phyloP scores from a whole-genome alignment of 2,113 vertebrate species.

The Paradoxurus hermaphroditus region DNA sequence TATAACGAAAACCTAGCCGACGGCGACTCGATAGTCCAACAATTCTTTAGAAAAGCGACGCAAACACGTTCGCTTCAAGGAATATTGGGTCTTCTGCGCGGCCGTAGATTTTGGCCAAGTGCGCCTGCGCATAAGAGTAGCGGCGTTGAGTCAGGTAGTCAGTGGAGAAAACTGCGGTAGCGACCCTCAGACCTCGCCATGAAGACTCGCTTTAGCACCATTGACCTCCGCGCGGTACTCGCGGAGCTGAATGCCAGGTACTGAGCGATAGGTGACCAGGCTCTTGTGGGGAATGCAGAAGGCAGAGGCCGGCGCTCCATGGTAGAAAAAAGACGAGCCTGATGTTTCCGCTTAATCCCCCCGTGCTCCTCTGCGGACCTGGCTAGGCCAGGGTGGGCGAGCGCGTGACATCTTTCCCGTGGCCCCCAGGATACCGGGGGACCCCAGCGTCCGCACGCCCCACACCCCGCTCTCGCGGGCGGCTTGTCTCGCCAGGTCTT shows the following conservation, averaged over 20 bases:
- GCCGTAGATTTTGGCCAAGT: background rate
- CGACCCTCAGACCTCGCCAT: slow-evolving; percentile 68
- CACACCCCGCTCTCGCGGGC: rapidly evolving
- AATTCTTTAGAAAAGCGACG: background rate
- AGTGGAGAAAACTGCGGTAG: rapidly evolving
- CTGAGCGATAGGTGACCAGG: background rate
- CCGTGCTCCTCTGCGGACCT: background rate
- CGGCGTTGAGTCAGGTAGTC: background rate
- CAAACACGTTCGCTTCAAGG: background rate
- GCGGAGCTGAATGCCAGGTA: slow-evolving; percentile 92
- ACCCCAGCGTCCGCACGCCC: background rate
- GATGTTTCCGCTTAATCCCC: rapidly evolving
- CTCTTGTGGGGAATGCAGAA: background rate
- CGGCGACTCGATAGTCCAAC: rapidly evolving
- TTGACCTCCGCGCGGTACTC: slow-evolving; percentile 92
- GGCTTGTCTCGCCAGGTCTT: background rate
- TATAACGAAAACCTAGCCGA: background rate
- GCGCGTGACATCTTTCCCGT: background rate
- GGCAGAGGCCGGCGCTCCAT: background rate
- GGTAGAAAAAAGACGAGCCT: too few relatives aligned
- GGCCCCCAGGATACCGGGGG: background rate
- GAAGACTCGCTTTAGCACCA: slow-evolving; percentile 93
- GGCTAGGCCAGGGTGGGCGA: background rate
- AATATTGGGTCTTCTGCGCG: slow-evolving; percentile 10
- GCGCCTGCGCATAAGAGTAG: slow-evolving; percentile 59